Conservation (phyloP, 2,797 vertebrate species). For the Pseudochirops cupreus region DNA sequence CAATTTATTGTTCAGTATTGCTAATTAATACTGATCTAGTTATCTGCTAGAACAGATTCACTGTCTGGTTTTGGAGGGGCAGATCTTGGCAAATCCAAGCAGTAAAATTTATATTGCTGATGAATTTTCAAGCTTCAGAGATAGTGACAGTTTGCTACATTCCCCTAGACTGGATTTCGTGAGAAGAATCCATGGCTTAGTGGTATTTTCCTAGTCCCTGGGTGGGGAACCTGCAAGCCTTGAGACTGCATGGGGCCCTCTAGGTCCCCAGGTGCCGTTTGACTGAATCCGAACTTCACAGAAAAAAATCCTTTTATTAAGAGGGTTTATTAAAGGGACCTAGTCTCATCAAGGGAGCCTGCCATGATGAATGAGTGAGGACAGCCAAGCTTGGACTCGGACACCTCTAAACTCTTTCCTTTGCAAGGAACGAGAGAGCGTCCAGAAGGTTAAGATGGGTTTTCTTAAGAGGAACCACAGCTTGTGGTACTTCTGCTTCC, state of each 20-base stretch:
- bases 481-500: slow-evolving; percentile 9
- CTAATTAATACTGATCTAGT: not conserved
- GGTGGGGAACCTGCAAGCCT: too few relatives aligned
- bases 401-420: slow-evolving; percentile 41
- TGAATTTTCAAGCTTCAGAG: not conserved
- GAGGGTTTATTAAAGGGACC: too few relatives aligned
- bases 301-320: too few relatives aligned
- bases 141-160: not conserved
- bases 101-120: not conserved
- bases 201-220: not conserved
- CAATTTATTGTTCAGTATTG: not conserved
- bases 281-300: too few relatives aligned
- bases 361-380: not conserved
- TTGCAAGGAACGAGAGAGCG: not conserved
- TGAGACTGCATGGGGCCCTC: too few relatives aligned
- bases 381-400: not conserved
- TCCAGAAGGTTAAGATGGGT: not conserved
- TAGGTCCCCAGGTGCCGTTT: too few relatives aligned
- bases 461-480: not conserved
- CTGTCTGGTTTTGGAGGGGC: not conserved
- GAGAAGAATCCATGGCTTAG: not conserved
- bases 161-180: not conserved
- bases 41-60: not conserved
- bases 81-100: not conserved
- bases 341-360: not conserved